Evolutionary conservation across 2,113 vertebrate genomes (phyloP).

Genomic region (Pseudorasbora parva): DNA sequence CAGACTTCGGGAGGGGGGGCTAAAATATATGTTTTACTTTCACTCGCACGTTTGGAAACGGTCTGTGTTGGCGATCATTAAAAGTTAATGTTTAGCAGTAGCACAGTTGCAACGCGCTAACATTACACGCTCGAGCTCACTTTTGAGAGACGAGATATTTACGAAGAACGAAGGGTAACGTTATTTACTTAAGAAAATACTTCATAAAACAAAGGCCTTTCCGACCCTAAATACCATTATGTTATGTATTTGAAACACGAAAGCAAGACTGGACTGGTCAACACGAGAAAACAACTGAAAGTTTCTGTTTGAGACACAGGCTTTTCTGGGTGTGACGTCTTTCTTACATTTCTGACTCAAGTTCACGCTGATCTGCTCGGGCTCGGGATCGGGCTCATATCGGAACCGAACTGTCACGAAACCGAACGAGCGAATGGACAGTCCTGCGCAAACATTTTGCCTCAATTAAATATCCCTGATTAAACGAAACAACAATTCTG

Average conservation of each 20-base stretch:
- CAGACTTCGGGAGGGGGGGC: background rate
- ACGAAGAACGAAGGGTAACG: background rate
- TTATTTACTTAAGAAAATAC: background rate
- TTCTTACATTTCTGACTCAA: slow-evolving; percentile 23
- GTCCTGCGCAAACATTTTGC: background rate
- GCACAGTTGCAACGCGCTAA: background rate
- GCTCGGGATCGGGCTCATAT: background rate
- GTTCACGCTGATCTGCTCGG: background rate
- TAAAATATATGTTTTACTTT: background rate
- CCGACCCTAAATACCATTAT: background rate
- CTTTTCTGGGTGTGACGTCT: slow-evolving; percentile 37
- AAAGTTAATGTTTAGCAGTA: slow-evolving; percentile 52
- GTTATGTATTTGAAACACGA: background rate
- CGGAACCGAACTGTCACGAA: slow-evolving; percentile 13
- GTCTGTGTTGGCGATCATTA: background rate
- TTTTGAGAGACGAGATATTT: background rate
- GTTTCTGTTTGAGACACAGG: background rate
- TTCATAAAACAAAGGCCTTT: background rate
- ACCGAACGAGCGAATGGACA: background rate
- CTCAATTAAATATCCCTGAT: background rate
- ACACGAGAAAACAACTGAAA: background rate
- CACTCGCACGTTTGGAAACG: slow-evolving; percentile 31
- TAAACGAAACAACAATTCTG: background rate
- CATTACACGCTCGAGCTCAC: slow-evolving; percentile 5
- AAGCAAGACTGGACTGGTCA: background rate